Evolutionary conservation across 2,797 vertebrate species (phyloP).

Genomic region (Pristis pectinata): DNA sequence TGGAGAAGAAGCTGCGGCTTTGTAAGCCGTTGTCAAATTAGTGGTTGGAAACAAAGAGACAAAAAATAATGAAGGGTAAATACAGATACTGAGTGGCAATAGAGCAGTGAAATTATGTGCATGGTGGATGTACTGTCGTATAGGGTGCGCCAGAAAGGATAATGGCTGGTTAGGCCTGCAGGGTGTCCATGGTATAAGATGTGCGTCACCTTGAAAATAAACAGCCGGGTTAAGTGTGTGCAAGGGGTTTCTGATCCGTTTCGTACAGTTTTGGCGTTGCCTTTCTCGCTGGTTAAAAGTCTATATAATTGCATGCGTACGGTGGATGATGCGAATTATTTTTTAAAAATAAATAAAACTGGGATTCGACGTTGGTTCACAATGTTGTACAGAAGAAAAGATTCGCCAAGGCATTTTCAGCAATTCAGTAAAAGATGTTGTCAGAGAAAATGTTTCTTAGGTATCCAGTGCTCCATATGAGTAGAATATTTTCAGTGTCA

Average conservation of each 20-base stretch:
- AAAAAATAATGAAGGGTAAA: conserved; percentile 20
- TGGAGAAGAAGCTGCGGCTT: neutral
- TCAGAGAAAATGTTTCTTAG: neutral
- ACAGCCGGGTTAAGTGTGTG: neutral
- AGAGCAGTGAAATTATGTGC: neutral
- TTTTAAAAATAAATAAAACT: neutral
- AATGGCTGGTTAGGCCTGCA: neutral
- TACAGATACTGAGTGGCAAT: neutral
- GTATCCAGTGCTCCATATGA: neutral
- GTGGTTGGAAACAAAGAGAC: neutral
- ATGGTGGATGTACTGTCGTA: neutral
- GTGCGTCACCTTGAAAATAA: neutral
- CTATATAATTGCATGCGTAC: neutral
- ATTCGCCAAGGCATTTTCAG: neutral
- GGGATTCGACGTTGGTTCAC: no score
- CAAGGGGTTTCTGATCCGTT: neutral
- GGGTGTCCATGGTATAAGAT: neutral
- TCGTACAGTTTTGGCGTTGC: neutral
- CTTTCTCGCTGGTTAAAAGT: neutral
- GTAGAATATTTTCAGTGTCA: neutral
- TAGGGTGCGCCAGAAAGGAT: neutral
- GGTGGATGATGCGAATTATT: neutral
- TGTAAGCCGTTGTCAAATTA: neutral
- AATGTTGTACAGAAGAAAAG: neutral
- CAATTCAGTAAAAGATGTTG: neutral